These are phyloP conservation scores for Tragelaphus imberbis DNA, from an alignment of 2,113 vertebrate genomes.

Conservation along the genomic window DNA sequence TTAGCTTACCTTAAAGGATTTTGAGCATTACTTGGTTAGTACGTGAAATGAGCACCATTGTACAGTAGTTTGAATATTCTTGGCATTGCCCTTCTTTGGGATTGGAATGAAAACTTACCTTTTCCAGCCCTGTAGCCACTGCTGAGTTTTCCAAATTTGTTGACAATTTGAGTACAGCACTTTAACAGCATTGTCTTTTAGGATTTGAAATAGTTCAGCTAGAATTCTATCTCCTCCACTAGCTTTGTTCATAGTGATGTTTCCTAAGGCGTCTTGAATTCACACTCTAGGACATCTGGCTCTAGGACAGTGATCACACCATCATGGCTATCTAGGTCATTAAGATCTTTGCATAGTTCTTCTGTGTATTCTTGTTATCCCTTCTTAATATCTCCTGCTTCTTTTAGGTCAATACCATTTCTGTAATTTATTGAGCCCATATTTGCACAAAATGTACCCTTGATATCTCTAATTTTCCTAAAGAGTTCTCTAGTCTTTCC, in stretches of 20 bases:
- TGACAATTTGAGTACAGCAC: neutral
- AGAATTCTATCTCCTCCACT: neutral
- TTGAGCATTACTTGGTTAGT: neutral
- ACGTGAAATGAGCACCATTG: neutral
- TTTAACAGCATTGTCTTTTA: neutral
- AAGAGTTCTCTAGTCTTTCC: neutral
- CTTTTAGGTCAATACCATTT: neutral
- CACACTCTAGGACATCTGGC: neutral
- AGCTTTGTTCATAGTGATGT: neutral
- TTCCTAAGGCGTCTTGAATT: neutral
- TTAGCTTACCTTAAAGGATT: neutral
- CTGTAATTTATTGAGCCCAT: neutral
- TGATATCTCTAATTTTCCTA: neutral
- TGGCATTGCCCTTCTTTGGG: neutral
- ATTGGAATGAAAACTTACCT: neutral
- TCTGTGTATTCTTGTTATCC: neutral
- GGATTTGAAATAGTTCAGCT: neutral
- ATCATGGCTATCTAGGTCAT: neutral
- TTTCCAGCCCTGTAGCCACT: neutral
- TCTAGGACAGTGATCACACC: neutral
- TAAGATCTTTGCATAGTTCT: neutral
- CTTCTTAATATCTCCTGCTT: neutral
- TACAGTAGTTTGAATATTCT: neutral
- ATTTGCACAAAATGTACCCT: neutral
- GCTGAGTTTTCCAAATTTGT: neutral